A percentile compares a stretch with the other conserved stretches of the same genome.
These are phyloP conservation scores for Alectura lathami DNA, from an alignment of 2,113 vertebrate genomes.

Conservation along the genomic window DNA sequence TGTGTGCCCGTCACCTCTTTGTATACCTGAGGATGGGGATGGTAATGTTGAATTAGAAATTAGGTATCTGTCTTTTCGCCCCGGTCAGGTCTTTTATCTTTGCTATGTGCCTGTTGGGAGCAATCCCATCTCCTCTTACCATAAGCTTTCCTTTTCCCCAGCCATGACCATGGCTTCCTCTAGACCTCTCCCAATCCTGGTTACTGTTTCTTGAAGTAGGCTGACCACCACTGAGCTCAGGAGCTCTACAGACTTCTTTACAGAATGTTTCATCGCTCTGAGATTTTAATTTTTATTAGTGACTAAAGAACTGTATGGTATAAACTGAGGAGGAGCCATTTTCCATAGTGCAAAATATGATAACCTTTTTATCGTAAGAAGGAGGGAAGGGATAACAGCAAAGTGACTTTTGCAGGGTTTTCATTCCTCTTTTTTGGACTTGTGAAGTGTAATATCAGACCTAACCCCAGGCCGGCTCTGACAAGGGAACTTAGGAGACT, in stretches of 20 bases:
- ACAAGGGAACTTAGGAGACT: rapidly evolving
- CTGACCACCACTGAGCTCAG: not conserved
- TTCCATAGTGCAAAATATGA: not conserved
- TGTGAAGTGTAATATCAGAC: not conserved
- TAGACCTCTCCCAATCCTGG: not conserved
- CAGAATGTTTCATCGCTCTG: not conserved
- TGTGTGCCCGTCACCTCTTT: not conserved
- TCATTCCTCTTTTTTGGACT: not conserved
- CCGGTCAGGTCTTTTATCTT: not conserved
- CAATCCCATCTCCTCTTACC: not conserved
- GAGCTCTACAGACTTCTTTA: not conserved
- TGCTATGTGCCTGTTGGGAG: not conserved
- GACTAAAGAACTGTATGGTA: not conserved
- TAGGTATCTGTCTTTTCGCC: not conserved
- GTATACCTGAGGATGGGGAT: not conserved
- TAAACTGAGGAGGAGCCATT: not conserved
- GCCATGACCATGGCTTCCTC: not conserved
- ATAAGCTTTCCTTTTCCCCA: not conserved
- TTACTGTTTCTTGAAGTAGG: not conserved
- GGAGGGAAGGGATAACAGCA: not conserved
- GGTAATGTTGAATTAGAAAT: not conserved
- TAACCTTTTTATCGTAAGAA: not conserved
- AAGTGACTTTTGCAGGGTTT: not conserved
- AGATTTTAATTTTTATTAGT: not conserved
- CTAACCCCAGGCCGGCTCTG: rapidly evolving